Evolutionary conservation across 2,113 vertebrate species (phyloP).

Genomic region (Notiomystis cincta): DNA sequence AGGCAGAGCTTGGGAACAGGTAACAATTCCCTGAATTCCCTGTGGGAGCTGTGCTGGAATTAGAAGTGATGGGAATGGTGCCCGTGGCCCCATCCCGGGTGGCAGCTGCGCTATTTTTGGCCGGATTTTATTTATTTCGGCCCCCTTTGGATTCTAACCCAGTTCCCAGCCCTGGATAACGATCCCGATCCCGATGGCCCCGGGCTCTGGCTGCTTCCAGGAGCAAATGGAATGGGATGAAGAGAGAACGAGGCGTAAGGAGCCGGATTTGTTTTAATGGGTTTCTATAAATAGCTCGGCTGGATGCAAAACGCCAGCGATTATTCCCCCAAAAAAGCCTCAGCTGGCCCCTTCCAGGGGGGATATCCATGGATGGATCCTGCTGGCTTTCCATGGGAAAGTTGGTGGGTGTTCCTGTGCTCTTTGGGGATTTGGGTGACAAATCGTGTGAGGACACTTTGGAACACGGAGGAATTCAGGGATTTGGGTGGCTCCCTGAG

Average conservation of each 20-base stretch:
- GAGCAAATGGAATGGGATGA: not conserved
- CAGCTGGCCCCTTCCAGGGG: not conserved
- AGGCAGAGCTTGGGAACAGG: not conserved
- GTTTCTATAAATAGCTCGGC: conserved; percentile 5
- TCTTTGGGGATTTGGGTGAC: not conserved
- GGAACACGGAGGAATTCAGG: not conserved
- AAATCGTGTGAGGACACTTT: not conserved
- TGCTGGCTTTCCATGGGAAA: not conserved
- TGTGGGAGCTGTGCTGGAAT: not conserved
- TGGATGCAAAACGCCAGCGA: not conserved
- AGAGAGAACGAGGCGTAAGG: not conserved
- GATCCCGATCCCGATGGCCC: not conserved
- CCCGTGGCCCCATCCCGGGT: not conserved
- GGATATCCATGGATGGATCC: rapidly evolving
- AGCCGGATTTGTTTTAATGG: conserved; percentile 1
- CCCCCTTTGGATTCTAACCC: not conserved
- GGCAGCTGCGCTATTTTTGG: not conserved
- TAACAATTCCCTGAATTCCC: not conserved
- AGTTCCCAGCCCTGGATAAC: not conserved
- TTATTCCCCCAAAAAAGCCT: not conserved
- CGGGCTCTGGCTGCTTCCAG: not conserved
- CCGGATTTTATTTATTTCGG: not conserved
- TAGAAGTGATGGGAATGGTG: too few relatives aligned
- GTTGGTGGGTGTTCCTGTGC: rapidly evolving
- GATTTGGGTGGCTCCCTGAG: not conserved